A percentile compares a stretch with the other conserved stretches of the same genome.
Evolutionary conservation across 1,140 invertebrate species (phyloP).

Genomic region (Eulimnadia texana): DNA sequence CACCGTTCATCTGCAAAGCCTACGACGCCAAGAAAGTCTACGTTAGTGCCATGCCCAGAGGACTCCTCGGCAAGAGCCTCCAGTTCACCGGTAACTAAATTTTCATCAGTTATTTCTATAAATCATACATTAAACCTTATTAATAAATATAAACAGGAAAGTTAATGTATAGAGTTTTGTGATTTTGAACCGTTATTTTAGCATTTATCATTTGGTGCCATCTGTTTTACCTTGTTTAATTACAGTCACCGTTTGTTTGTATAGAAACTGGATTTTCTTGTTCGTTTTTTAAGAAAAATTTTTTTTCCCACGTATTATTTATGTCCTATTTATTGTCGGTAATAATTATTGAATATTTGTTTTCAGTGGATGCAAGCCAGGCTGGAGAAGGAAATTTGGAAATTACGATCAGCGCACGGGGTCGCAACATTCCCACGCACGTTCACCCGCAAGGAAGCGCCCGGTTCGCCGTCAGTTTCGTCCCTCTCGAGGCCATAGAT

Average conservation of each 20-base stretch:
- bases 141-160: slow-evolving; percentile 1
- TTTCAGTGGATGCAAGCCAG: slow-evolving; percentile 76
- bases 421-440: slow-evolving; percentile 89
- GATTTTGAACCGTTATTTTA: too few relatives aligned
- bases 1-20: slow-evolving; percentile 81
- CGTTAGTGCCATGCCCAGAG: slow-evolving; percentile 68
- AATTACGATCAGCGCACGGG: slow-evolving; percentile 86
- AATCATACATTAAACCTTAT: not conserved
- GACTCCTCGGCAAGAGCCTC: slow-evolving; percentile 60
- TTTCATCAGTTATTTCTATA: not conserved
- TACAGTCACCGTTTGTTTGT: too few relatives aligned
- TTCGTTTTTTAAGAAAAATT: too few relatives aligned
- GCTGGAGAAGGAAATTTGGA: slow-evolving; percentile 96
- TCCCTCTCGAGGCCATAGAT: slow-evolving; percentile 80
- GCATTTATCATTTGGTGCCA: too few relatives aligned
- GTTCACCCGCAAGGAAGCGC: slow-evolving; percentile 82
- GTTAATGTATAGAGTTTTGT: not conserved
- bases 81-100: slow-evolving; percentile 64
- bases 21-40: slow-evolving; percentile 81
- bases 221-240: too few relatives aligned
- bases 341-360: too few relatives aligned
- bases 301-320: too few relatives aligned
- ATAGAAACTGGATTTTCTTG: too few relatives aligned
- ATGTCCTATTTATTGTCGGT: too few relatives aligned
- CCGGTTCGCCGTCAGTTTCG: slow-evolving; percentile 88